Evolutionary conservation across 2,113 vertebrate species (phyloP), one percentile per base, ranked within the genome.

Genomic region (Clarias magur): DNA sequence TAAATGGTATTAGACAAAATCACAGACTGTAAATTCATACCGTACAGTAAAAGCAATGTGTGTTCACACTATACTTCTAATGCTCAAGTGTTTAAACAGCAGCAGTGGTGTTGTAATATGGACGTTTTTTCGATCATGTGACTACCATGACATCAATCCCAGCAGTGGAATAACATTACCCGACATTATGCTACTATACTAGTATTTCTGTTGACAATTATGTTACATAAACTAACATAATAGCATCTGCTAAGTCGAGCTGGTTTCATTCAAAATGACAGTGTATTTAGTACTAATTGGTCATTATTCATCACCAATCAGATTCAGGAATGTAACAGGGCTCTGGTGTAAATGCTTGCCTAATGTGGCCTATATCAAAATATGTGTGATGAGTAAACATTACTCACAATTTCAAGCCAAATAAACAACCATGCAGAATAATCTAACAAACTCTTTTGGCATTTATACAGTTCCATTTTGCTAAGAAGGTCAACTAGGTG

Each of bases 401-500:
- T 38, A 38, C 16, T 10, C 38, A 53, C 0, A 6, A 78, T 54
- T n/a, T 27, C 25, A 9, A 9, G 53, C 4, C n/a, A 30, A 79
- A 56, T 62, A 34, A 59, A 63, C 38, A 83, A 65, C 73, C 42
- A 75, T 30, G n/a, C 21, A 80, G 56, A 25, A 70, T 34, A 67
- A 73, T 83, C 57, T 48, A 75, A 68, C 27, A 25, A n/a, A 62
- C 42, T 79, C 34, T 85, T 87, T 82, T 7, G 42, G 19, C 56
- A 63, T 70, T 79, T 68, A 23, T 21, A 38, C n/a, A 54, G 80
- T 87, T 82, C 85, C 57, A 53, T 82, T 72, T 27, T 53, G 19
- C 38, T 0, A 9, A 2, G 34, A 25, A 88, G 27, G 82, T 76
- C 76, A 76, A 62, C n/a, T 42, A 23, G 1, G 1, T 54, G 27